Conservation (phyloP, 1,140 invertebrate genomes). For the Brachionus asplanchnoidis region DNA sequence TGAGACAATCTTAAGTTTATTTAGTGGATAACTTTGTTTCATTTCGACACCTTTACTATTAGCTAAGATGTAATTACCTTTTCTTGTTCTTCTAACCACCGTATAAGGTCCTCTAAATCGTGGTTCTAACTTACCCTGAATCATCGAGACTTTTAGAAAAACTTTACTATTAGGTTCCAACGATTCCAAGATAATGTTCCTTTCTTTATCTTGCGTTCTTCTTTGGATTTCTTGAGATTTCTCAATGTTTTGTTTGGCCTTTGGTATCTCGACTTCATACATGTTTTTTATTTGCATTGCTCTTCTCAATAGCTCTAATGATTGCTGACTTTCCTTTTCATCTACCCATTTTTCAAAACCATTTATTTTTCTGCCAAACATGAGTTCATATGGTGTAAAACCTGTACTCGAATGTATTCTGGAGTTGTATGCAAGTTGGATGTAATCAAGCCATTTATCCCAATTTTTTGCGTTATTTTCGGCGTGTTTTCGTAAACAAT, state of each 20-base stretch:
- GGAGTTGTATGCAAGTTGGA: neutral
- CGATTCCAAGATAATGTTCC: neutral
- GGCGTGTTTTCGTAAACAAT: constrained; percentile 5
- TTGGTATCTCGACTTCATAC: constrained; percentile 21
- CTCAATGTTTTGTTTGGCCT: neutral
- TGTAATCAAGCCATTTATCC: neutral
- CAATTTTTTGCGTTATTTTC: neutral
- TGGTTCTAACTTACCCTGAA: constrained; percentile 4
- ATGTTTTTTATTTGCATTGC: constrained; percentile 21
- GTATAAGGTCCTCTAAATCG: constrained; percentile 20
- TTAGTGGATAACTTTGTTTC: constrained; percentile 6
- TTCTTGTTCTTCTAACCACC: neutral
- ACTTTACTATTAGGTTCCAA: constrained; percentile 11
- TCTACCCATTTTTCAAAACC: neutral
- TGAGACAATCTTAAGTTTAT: constrained; percentile 3
- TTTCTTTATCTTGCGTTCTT: neutral
- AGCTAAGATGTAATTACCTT: constrained; percentile 19
- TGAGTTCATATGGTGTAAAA: constrained; percentile 26
- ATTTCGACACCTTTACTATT: neutral
- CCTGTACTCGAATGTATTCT: neutral
- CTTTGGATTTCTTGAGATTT: constrained; percentile 18
- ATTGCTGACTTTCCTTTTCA: neutral
- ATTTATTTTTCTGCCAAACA: neutral
- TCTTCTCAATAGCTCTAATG: neutral
- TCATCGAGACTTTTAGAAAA: neutral